Base-by-base conservation (phyloP, 1,140 invertebrate genomes). In the Drosophila kepulauana region DNA sequence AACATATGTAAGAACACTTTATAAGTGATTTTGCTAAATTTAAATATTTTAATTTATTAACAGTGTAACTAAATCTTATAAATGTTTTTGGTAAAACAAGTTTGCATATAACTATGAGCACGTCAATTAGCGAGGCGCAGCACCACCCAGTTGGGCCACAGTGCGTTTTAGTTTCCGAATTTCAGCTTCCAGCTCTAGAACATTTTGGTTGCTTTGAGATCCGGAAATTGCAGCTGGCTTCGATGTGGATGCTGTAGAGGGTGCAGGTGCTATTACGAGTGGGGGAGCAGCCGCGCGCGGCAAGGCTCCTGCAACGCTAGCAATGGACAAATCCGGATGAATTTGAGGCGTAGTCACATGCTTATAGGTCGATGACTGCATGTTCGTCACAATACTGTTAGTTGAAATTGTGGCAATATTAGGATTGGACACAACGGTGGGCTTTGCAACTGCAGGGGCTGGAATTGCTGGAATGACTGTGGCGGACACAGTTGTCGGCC, bases 311-410 rank as follows among this genome's bases (percentile, higher is more conserved):
- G 78, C 85, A 0, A 88, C 85, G 35, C 78, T 89, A 51, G 86
- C 78, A 58, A 88, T 88, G 41, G 58, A 81, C 25, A 88, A 66
- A 35, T 81, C 63, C 3, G 86, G 86, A 75, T 88, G 85, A 16
- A 84, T 80, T 33, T 84, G 84, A 1, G 80, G 84, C 10, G 84
- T 84, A 8, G 85, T 78, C 1, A 87, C 79, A 7, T 68, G 63
- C n/a, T 13, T 8, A 8, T 16, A 35, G 30, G 8, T 30, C 4
- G 25, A 25, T 5, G 49, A 4, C n/a, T 28, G 10, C 10, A 25
- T 30, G 5, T 13, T 3, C n/a, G 28, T 30, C 20, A 25, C 20
- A 54, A 33, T 33, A 33, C 41, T 43, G 4, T 43, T 43, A 3
- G 41, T 43, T n/a, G 41, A n/a, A 13, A 43, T 13, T 1, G 57